phyloP scores from a whole-genome alignment of 2,888 invertebrate genomes.

The Sinodicranocentrus sp. region DNA sequence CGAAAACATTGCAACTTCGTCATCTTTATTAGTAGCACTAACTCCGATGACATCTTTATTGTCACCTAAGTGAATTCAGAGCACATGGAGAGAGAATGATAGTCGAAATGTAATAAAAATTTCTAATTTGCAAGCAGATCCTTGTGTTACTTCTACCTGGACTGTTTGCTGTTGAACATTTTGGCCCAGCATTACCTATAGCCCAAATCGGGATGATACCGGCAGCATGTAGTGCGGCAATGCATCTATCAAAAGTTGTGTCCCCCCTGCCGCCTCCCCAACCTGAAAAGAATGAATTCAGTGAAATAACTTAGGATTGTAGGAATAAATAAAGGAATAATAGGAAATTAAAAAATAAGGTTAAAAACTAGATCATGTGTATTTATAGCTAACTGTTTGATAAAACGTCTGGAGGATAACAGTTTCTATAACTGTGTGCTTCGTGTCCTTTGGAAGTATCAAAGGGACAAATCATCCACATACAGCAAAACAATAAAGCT shows the following conservation, averaged over 20 bases:
- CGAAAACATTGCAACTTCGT: not conserved
- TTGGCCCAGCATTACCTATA: slow-evolving; percentile 35
- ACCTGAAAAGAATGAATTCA: slow-evolving; percentile 22
- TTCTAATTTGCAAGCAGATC: too few species aligned
- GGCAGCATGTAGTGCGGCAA: slow-evolving; percentile 16
- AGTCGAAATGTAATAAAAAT: too few species aligned
- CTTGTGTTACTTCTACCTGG: slow-evolving; percentile 21
- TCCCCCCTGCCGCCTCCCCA: slow-evolving; percentile 48
- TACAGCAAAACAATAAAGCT: slow-evolving; percentile 30
- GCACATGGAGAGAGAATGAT: too few species aligned
- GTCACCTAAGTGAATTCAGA: not conserved
- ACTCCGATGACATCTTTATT: slow-evolving; percentile 25
- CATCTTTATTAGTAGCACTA: slow-evolving; percentile 13
- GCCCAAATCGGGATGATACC: slow-evolving; percentile 43
- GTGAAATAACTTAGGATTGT: not conserved
- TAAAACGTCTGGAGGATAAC: slow-evolving; percentile 35
- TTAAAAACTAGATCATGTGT: too few species aligned
- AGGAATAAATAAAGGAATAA: not conserved
- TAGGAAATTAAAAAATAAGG: not conserved
- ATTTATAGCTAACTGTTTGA: slow-evolving; percentile 36
- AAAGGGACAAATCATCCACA: slow-evolving; percentile 46
- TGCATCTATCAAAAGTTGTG: slow-evolving; percentile 31
- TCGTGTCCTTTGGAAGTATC: not conserved
- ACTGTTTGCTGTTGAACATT: slow-evolving; percentile 34
- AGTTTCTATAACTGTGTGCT: slow-evolving; percentile 23